These are phyloP conservation scores for Oreochromis grahami DNA, from an alignment of 2,797 vertebrate genomes.

Conservation along the genomic window DNA sequence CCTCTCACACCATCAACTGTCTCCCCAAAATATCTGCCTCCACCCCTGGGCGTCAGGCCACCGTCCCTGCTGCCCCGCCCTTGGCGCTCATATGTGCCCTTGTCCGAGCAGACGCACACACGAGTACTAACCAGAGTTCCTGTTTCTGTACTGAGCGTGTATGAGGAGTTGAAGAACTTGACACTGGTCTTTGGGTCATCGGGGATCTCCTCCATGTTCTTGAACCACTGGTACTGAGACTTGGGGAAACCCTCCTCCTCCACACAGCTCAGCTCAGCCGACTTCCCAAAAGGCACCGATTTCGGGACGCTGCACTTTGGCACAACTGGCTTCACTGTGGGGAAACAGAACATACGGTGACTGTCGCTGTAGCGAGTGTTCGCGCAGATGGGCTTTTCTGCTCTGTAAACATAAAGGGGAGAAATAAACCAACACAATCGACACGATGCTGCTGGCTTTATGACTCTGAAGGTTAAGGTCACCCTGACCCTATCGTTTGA, in stretches of 20 bases:
- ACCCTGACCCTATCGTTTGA: not conserved
- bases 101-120: constrained; percentile 41
- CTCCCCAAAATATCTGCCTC: constrained; percentile 79
- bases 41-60: constrained; percentile 63
- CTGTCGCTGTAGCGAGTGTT: not conserved
- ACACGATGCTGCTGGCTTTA: not conserved
- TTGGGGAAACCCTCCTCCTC: constrained; percentile 91
- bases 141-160: constrained; percentile 78
- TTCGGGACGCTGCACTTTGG: constrained; percentile 91
- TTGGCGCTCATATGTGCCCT: constrained; percentile 39
- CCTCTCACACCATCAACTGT: constrained; percentile 76
- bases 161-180: constrained; percentile 89
- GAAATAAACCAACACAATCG: not conserved
- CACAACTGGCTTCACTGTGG: constrained; percentile 88
- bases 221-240: constrained; percentile 95
- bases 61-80: constrained; percentile 57
- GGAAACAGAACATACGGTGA: constrained; percentile 16
- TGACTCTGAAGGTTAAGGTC: constrained; percentile 1
- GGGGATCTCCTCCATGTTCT: constrained; percentile 84
- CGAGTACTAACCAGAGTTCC: constrained; percentile 88
- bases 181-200: constrained; percentile 81
- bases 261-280: constrained; percentile 85
- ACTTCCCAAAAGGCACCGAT: constrained; percentile 92
- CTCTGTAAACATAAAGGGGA: not conserved
- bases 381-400: not conserved